Evolutionary conservation across 2,888 invertebrate species (phyloP).

Genomic region (Drosophila paramelanica): DNA sequence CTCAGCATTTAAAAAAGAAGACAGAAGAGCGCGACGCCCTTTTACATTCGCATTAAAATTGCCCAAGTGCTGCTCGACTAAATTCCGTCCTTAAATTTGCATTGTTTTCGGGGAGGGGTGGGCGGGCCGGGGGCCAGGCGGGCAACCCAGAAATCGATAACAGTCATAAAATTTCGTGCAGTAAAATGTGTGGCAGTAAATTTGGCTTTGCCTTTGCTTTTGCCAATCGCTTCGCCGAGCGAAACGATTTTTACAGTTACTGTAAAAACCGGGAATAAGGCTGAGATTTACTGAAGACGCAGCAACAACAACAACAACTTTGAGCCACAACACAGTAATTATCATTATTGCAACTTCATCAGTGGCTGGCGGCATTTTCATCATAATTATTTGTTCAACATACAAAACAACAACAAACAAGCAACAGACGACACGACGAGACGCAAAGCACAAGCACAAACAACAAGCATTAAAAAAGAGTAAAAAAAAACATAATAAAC

Average conservation of each 20-base stretch:
- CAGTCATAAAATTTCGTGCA: constrained; percentile 64
- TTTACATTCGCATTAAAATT: constrained; percentile 28
- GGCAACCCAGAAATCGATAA: constrained; percentile 60
- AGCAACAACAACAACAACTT: constrained; percentile 18
- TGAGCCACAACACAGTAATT: constrained; percentile 30
- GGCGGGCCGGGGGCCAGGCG: background rate
- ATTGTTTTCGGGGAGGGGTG: constrained; percentile 13
- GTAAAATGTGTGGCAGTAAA: constrained; percentile 49
- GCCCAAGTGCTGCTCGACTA: constrained; percentile 12
- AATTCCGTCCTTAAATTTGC: constrained; percentile 44
- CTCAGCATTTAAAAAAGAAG: constrained; percentile 39
- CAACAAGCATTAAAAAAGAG: constrained; percentile 12
- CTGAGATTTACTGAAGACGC: constrained; percentile 42
- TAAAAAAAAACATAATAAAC: background rate
- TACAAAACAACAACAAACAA: constrained; percentile 36
- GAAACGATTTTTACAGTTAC: constrained; percentile 55
- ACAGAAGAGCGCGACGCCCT: constrained; percentile 22
- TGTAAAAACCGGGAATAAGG: constrained; percentile 62
- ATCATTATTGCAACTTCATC: constrained; percentile 36
- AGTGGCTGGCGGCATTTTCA: constrained; percentile 31
- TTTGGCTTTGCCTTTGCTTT: constrained; percentile 14
- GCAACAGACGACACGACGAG: constrained; percentile 34
- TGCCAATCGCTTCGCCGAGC: constrained; percentile 11
- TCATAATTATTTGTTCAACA: constrained; percentile 55
- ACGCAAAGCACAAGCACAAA: constrained; percentile 5